Conservation (phyloP, 2,797 vertebrate genomes). For the Macroramphosus scolopax region DNA sequence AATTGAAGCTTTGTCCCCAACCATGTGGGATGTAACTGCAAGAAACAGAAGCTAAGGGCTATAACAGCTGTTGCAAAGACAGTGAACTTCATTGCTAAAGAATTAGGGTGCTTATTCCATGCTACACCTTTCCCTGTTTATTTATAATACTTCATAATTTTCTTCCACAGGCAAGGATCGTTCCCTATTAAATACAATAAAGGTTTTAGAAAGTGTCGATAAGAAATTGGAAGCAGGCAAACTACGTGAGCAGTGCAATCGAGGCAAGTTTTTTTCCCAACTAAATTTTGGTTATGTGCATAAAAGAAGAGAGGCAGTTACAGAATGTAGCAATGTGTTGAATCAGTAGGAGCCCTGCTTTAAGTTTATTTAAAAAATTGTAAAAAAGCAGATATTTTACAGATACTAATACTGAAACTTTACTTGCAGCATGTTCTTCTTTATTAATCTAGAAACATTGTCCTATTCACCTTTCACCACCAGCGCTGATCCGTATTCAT, state of each 20-base stretch:
- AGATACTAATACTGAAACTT: too few relatives aligned
- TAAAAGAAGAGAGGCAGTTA: too few relatives aligned
- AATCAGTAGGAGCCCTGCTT: too few relatives aligned
- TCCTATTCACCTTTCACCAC: constrained; percentile 4
- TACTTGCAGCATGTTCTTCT: too few relatives aligned
- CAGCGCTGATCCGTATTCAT: constrained; percentile 56
- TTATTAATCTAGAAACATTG: neutral
- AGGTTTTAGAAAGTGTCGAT: constrained; percentile 31
- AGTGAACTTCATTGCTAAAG: neutral
- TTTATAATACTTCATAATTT: neutral
- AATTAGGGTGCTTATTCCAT: neutral
- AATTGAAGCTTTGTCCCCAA: neutral
- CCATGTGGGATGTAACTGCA: neutral
- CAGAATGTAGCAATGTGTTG: too few relatives aligned
- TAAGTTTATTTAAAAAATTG: too few relatives aligned
- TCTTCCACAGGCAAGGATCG: constrained; percentile 48
- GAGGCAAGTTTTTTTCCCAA: constrained; percentile 43
- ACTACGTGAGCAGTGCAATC: constrained; percentile 45
- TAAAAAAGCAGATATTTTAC: too few relatives aligned
- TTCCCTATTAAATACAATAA: constrained; percentile 41
- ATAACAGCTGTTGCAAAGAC: neutral
- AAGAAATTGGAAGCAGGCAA: constrained; percentile 26
- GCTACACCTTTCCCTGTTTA: neutral
- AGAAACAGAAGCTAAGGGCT: neutral
- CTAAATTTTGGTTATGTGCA: neutral